These are phyloP conservation scores for Premnoplex brunnescens DNA, from an alignment of 2,797 vertebrate genomes.

Conservation along the genomic window DNA sequence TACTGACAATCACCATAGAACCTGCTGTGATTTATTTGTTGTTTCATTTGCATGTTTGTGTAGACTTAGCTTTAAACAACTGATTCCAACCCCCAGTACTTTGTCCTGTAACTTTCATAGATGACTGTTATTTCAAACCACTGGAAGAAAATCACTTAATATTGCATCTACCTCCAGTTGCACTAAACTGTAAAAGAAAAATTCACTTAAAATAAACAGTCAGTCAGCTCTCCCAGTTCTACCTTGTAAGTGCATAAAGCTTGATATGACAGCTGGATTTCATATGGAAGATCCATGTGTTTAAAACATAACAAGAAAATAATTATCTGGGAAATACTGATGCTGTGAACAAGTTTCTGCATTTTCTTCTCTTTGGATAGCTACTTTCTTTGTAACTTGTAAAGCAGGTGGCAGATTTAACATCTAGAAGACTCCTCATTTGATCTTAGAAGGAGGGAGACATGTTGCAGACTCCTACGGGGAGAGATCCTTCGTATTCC, in stretches of 20 bases:
- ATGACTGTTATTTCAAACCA: constrained; percentile 11
- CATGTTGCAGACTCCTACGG: background rate
- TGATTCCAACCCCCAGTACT: background rate
- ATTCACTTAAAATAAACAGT: constrained; percentile 78
- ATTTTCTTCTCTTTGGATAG: background rate
- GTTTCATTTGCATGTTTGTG: background rate
- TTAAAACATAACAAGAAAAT: background rate
- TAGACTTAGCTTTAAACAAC: background rate
- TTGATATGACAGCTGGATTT: background rate
- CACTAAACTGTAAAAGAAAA: constrained; percentile 70
- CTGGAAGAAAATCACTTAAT: constrained; percentile 61
- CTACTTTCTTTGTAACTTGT: background rate
- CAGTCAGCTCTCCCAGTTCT: background rate
- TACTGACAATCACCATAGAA: constrained; percentile 77
- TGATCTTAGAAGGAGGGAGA: background rate
- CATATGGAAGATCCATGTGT: background rate
- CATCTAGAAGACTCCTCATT: background rate
- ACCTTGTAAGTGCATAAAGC: background rate
- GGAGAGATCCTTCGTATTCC: background rate
- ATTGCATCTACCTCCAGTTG: constrained; percentile 81
- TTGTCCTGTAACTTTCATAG: background rate
- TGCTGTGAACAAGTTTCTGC: background rate
- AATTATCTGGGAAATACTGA: background rate
- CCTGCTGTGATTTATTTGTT: constrained; percentile 16
- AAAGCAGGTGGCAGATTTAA: background rate